phyloP scores from a whole-genome alignment of 2,888 invertebrate species.

The Patella ulyssiponensis region DNA sequence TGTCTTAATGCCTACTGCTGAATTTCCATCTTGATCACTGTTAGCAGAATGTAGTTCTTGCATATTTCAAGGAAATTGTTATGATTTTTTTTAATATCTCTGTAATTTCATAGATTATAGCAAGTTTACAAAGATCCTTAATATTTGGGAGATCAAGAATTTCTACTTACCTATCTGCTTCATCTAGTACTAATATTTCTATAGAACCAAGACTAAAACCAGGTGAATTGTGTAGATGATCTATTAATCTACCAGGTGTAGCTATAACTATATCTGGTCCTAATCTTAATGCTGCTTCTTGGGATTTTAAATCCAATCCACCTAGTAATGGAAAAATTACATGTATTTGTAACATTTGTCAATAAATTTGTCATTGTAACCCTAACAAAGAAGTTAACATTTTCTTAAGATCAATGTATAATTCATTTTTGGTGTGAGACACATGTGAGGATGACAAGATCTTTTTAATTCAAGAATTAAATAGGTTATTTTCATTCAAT shows the following conservation, averaged over 20 bases:
- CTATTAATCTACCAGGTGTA: slow-evolving; percentile 97
- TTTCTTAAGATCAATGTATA: too few species aligned
- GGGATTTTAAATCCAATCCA: slow-evolving; percentile 75
- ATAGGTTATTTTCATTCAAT: too few species aligned
- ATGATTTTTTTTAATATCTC: background rate
- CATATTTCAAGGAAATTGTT: background rate
- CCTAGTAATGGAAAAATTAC: slow-evolving; percentile 58
- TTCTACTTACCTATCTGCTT: slow-evolving; percentile 79
- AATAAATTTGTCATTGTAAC: too few species aligned
- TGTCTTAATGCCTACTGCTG: too few species aligned
- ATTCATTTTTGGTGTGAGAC: too few species aligned
- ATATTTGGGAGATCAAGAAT: background rate
- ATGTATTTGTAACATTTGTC: too few species aligned
- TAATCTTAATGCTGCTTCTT: slow-evolving; percentile 78
- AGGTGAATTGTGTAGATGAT: slow-evolving; percentile 95
- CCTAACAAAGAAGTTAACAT: too few species aligned
- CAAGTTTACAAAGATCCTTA: background rate
- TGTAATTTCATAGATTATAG: background rate
- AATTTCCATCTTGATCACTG: too few species aligned
- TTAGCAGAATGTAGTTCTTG: too few species aligned
- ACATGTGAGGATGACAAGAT: too few species aligned
- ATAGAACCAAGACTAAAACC: slow-evolving; percentile 89
- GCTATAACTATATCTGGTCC: slow-evolving; percentile 98
- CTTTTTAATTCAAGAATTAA: too few species aligned
- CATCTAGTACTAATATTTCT: slow-evolving; percentile 87